Base-by-base conservation (phyloP, 2,797 vertebrate genomes). In the Hydrophis major region DNA sequence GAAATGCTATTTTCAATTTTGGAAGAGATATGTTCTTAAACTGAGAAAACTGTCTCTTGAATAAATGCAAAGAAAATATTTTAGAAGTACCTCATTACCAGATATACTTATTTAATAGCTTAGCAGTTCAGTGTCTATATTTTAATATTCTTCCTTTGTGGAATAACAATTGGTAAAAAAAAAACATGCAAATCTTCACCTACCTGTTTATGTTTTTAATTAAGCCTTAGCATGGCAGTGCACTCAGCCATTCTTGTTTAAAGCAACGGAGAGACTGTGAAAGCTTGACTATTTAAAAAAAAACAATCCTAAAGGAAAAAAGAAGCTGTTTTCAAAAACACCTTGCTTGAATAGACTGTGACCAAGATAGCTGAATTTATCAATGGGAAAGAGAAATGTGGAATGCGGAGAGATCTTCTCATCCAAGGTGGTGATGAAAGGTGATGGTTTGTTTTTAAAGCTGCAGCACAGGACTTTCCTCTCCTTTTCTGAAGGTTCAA, bases 321-420 rank as follows among this genome's bases (percentile, higher is more conserved):
- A 97, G 96, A 97, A 97, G 96, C 97, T 97, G 97, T 96, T 97
- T 96, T 97, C 96, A 97, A 97, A 98, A 98, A 97, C 97, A 98
- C 98, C 97, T 98, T 95, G 97, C 97, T 98, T 95, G 97, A 97
- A 98, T 98, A 97, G 97, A 98, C 96, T 96, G 96, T 96, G 98
- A 97, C 98, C 98, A 98, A 97, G 97, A 98, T 97, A 98, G 98
- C 96, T 94, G 97, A 97, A 98, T 98, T 98, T 98, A 98, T 98
- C 98, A 98, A 97, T 95, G 97, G 96, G 96, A 96, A 97, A 97
- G 95, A 96, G 95, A 97, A 96, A 96, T 97, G 95, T 96, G 96
- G 94, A 47, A 59, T 59, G 42, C 47, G 78, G 37, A 96, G 97
- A 97, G 97, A 97, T 98, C 97, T 97, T 97, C 97, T 98, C 98